Conservation (phyloP, 1,140 invertebrate species). For the Proctacanthus coquilletti region DNA sequence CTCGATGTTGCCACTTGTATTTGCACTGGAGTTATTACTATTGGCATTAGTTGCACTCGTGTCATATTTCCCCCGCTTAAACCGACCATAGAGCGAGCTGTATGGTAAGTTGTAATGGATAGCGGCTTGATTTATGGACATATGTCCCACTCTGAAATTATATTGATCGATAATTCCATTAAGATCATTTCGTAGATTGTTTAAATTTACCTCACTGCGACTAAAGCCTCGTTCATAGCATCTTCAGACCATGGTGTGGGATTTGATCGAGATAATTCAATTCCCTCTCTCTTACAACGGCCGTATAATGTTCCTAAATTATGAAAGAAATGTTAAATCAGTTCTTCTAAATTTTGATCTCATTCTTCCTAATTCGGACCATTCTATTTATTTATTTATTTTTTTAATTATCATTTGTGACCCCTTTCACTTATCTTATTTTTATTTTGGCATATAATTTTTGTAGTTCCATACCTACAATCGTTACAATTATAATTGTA, state of each 20-base stretch:
- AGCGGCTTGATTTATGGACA: constrained; percentile 87
- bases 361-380: too few species aligned
- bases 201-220: constrained; percentile 56
- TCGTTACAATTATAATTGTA: too few species aligned
- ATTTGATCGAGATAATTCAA: constrained; percentile 68
- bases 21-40: constrained; percentile 23
- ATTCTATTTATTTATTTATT: too few species aligned
- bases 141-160: constrained; percentile 59
- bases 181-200: background rate
- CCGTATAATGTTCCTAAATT: constrained; percentile 59
- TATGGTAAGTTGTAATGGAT: constrained; percentile 82
- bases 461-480: too few species aligned
- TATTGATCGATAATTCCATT: background rate
- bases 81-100: constrained; percentile 72
- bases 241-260: constrained; percentile 80
- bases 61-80: constrained; percentile 56
- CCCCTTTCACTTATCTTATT: too few species aligned
- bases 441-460: too few species aligned
- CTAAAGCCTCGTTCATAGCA: constrained; percentile 75
- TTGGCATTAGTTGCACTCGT: constrained; percentile 14
- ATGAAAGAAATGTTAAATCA: background rate
- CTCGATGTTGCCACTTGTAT: constrained; percentile 29
- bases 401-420: too few species aligned
- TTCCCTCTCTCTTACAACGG: constrained; percentile 72
- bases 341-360: too few species aligned